Evolutionary conservation across 1,140 invertebrate genomes (phyloP).

Genomic region (Acyrthosiphon pisum): DNA sequence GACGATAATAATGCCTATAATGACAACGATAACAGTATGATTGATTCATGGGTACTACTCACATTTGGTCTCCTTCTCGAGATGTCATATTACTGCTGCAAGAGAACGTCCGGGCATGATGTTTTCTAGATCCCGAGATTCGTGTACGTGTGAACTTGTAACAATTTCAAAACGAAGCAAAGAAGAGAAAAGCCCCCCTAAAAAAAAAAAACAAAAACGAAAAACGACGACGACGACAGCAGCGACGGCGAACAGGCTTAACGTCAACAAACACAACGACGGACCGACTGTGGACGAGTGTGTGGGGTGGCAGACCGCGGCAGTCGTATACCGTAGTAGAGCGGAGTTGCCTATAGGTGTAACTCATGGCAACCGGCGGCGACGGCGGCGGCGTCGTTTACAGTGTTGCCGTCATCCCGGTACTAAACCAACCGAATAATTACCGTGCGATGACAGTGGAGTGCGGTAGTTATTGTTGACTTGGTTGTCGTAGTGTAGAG

Average conservation of each 20-base stretch:
- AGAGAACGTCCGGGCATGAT: neutral
- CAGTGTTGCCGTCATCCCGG: neutral
- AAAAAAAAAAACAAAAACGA: neutral
- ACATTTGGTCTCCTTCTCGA: neutral
- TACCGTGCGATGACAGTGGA: neutral
- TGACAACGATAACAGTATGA: neutral
- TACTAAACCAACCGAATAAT: neutral
- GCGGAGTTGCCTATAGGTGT: conserved; percentile 2
- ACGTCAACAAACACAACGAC: conserved; percentile 21
- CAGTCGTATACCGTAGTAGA: neutral
- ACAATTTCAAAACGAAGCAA: neutral
- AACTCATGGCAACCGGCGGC: conserved; percentile 54
- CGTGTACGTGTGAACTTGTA: neutral
- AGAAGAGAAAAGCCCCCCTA: neutral
- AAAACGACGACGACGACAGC: neutral
- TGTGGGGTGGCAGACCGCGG: conserved; percentile 16
- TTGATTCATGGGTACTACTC: neutral
- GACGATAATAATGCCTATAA: neutral
- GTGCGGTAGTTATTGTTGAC: too few species aligned
- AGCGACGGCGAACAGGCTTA: neutral
- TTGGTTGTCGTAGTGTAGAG: neutral
- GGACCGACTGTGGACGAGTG: neutral
- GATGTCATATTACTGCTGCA: neutral
- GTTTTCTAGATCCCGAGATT: neutral
- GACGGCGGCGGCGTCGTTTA: neutral